Conservation (phyloP, 2,797 vertebrate genomes). For the Pseudochaenichthys georgianus region DNA sequence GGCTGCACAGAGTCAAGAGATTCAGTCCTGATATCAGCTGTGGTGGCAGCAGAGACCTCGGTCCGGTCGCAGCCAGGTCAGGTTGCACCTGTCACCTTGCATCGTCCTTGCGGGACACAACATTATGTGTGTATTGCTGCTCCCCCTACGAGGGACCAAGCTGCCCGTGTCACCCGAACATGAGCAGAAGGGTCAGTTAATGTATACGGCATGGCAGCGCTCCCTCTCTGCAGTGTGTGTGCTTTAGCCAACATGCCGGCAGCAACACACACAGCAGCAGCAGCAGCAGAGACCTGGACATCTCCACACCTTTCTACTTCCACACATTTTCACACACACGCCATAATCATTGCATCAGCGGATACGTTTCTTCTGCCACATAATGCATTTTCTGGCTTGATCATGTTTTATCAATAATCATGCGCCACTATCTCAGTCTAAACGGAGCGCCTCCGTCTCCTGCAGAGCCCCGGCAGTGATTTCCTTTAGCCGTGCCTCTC, state of each 20-base stretch:
- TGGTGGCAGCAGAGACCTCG: conserved; percentile 24
- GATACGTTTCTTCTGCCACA: conserved; percentile 46
- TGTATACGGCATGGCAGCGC: conserved; percentile 45
- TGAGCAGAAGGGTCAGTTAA: conserved; percentile 45
- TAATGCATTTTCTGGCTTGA: conserved; percentile 54
- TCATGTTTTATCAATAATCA: conserved; percentile 65
- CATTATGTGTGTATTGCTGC: conserved; percentile 21
- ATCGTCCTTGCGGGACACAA: conserved; percentile 56
- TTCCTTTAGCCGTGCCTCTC: conserved; percentile 73
- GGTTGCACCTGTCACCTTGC: conserved; percentile 72
- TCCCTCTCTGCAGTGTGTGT: conserved; percentile 22
- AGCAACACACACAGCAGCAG: conserved; percentile 4
- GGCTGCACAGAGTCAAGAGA: conserved; percentile 37
- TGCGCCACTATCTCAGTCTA: conserved; percentile 44
- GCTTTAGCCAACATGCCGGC: conserved; percentile 19
- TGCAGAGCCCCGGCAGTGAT: conserved; percentile 59
- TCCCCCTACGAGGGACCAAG: conserved; percentile 32
- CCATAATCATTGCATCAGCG: conserved; percentile 17
- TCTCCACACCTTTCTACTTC: conserved; percentile 13
- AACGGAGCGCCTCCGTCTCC: conserved; percentile 49
- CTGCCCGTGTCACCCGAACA: conserved; percentile 42
- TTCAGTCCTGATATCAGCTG: conserved; percentile 52
- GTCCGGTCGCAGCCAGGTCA: conserved; percentile 55
- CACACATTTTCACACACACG: conserved; percentile 23
- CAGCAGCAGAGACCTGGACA: conserved; percentile 27